phyloP scores from a whole-genome alignment of 2,888 invertebrate species.

The Lasioglossum pauxillum region DNA sequence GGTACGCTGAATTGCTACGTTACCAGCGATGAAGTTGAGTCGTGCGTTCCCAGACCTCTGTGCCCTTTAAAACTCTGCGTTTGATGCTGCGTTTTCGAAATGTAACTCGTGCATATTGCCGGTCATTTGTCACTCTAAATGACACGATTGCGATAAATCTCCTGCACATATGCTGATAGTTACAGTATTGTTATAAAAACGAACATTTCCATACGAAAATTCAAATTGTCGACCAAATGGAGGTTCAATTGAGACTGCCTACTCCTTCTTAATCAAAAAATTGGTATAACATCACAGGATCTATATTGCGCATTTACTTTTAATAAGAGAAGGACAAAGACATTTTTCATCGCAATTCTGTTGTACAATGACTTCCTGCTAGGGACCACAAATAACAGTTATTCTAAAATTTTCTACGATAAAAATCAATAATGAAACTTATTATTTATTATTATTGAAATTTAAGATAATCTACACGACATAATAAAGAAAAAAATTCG shows the following conservation, averaged over 20 bases:
- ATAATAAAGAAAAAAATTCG: too few species aligned
- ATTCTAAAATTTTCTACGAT: too few species aligned
- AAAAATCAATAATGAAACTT: too few species aligned
- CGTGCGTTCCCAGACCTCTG: conserved; percentile 5
- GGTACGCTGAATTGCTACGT: conserved; percentile 36
- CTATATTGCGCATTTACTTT: background rate
- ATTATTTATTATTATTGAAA: too few species aligned
- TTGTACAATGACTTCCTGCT: background rate
- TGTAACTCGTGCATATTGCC: conserved; percentile 10
- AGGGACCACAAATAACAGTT: too few species aligned
- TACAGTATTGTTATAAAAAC: background rate
- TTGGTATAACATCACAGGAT: too few species aligned
- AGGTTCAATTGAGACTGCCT: background rate
- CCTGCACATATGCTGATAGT: background rate
- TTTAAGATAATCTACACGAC: too few species aligned
- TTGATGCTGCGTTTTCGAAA: conserved; percentile 36
- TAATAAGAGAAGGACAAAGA: background rate
- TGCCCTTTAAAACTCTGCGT: conserved; percentile 36
- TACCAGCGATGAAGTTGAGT: conserved; percentile 12
- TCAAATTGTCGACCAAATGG: background rate
- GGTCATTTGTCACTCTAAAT: conserved; percentile 13
- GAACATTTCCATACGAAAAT: background rate
- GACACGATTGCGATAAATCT: background rate
- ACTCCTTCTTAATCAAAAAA: too few species aligned
- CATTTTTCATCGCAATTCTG: background rate